These are phyloP conservation scores for Coelopa pilipes DNA, from an alignment of 2,888 invertebrate genomes.

Conservation along the genomic window DNA sequence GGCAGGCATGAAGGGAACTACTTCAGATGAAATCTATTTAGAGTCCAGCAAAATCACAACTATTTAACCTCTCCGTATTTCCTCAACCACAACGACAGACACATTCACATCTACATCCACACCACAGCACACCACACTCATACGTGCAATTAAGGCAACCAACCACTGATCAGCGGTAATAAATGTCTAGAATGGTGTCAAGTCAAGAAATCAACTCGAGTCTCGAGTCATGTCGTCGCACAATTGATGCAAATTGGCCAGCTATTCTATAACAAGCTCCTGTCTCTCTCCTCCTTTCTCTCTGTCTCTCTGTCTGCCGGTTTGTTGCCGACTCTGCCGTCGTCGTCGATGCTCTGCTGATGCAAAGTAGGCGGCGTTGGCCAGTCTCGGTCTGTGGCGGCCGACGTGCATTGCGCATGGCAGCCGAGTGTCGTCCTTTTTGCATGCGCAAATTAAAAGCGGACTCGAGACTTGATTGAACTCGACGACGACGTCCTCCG, in stretches of 20 bases:
- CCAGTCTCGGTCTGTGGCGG: background rate
- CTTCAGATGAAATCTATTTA: no score
- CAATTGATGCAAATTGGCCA: constrained; percentile 34
- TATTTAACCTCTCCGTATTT: no score
- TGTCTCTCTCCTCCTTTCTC: no score
- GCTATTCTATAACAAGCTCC: constrained; percentile 4
- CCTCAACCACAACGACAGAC: no score
- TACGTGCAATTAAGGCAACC: background rate
- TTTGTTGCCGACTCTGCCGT: no score
- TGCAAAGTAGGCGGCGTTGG: background rate
- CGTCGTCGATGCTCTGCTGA: constrained; percentile 6
- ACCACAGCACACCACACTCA: constrained; percentile 1
- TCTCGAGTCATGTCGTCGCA: constrained; percentile 1
- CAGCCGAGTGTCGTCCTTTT: constrained; percentile 1
- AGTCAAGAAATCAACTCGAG: constrained; percentile 24
- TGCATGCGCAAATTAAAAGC: background rate
- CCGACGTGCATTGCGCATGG: background rate
- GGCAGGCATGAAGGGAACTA: no score
- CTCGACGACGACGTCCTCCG: constrained; percentile 1
- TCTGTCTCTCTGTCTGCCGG: no score
- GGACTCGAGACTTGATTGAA: constrained; percentile 9
- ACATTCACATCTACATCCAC: no score
- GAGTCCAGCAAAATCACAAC: no score
- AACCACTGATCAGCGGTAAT: constrained; percentile 1
- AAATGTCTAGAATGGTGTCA: constrained; percentile 35